Percentiles rank a stretch among this genome's conserved stretches.
Conservation (phyloP, 1,140 invertebrate species). For the Drusus annulatus region DNA sequence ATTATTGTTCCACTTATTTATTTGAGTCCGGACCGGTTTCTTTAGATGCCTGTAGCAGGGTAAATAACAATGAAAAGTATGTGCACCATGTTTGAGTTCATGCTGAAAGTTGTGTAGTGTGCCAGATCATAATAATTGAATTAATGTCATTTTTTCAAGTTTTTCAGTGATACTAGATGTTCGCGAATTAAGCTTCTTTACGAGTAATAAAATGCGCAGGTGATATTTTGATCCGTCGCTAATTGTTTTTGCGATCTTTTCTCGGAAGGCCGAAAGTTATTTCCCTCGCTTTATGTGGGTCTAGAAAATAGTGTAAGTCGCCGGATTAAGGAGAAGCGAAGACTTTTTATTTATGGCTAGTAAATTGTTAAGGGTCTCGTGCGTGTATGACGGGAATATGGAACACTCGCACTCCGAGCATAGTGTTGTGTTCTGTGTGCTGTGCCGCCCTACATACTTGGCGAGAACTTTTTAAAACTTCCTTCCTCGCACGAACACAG, state of each 20-base stretch:
- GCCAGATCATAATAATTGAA: too few species aligned
- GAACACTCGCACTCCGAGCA: neutral
- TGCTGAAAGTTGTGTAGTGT: too few species aligned
- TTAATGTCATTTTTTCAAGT: too few species aligned
- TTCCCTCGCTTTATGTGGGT: slow-evolving; percentile 10
- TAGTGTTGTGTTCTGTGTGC: neutral
- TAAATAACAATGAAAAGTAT: too few species aligned
- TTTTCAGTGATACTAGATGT: too few species aligned
- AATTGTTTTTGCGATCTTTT: slow-evolving; percentile 4
- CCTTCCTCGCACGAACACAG: slow-evolving; percentile 13
- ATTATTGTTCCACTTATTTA: too few species aligned
- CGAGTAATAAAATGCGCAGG: too few species aligned
- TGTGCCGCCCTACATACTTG: slow-evolving; percentile 19
- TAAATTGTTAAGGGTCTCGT: slow-evolving; percentile 20
- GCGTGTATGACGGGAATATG: slow-evolving; percentile 35
- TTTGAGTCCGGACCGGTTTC: too few species aligned
- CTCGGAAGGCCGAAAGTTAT: neutral
- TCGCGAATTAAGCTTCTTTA: too few species aligned
- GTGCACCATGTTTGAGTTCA: too few species aligned
- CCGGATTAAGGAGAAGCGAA: slow-evolving; percentile 33
- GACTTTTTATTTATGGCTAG: slow-evolving; percentile 39
- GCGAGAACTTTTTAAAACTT: slow-evolving; percentile 23
- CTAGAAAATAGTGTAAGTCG: slow-evolving; percentile 22
- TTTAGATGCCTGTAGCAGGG: too few species aligned
- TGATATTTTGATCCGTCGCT: neutral